Evolutionary conservation across 2,797 vertebrate genomes (phyloP).

Genomic region (Crocodylus rhombifer): DNA sequence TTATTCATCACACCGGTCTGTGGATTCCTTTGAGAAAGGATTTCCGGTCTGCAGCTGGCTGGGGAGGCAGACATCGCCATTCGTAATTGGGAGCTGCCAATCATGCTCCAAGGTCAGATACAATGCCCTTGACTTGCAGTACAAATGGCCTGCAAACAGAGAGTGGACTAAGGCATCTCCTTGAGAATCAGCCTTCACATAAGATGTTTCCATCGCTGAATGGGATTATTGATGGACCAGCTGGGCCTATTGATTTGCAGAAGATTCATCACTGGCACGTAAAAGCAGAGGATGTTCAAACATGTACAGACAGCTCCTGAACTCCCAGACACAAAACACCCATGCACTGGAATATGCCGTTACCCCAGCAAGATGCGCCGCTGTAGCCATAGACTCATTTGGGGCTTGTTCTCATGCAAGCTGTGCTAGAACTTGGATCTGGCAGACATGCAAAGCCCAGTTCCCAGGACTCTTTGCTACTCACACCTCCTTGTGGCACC

Average conservation of each 20-base stretch:
- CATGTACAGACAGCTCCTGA: not conserved
- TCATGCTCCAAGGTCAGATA: not conserved
- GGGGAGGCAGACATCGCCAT: not conserved
- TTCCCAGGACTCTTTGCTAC: not conserved
- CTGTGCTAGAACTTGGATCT: not conserved
- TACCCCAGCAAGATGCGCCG: not conserved
- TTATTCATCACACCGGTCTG: not conserved
- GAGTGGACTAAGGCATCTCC: not conserved
- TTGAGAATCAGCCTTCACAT: not conserved
- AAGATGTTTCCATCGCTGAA: not conserved
- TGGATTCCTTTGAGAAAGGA: not conserved
- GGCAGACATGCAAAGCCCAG: not conserved
- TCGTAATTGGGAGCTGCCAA: not conserved
- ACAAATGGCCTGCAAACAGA: not conserved
- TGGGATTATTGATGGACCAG: not conserved
- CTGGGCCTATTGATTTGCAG: not conserved
- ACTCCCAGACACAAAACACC: not conserved
- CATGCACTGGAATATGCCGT: not conserved
- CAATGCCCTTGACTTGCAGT: not conserved
- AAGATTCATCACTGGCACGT: not conserved
- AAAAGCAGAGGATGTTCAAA: not conserved
- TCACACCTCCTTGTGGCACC: not conserved
- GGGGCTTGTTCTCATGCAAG: not conserved
- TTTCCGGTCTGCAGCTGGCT: not conserved
- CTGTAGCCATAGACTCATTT: not conserved